Conservation (phyloP, 2,113 vertebrate genomes). For the Antennarius striatus region DNA sequence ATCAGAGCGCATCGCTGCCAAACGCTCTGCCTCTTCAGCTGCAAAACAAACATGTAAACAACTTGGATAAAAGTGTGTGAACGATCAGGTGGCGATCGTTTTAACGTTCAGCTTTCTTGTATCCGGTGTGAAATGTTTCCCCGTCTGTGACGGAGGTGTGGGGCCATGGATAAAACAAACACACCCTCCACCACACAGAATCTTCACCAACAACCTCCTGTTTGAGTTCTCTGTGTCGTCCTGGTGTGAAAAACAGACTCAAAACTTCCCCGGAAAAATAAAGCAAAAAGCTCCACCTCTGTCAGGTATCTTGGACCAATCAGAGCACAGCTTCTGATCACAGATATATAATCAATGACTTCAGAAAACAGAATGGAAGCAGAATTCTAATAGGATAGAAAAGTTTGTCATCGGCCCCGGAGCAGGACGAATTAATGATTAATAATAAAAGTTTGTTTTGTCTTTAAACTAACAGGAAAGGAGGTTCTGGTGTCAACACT, state of each 20-base stretch:
- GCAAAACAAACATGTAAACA: constrained; percentile 18
- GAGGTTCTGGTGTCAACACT: too few relatives aligned
- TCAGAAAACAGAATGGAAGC: too few relatives aligned
- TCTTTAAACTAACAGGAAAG: too few relatives aligned
- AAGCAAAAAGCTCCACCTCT: not conserved
- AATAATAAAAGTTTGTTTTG: too few relatives aligned
- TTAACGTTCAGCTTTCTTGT: too few relatives aligned
- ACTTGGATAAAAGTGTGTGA: not conserved
- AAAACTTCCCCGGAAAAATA: constrained; percentile 6
- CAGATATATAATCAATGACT: too few relatives aligned
- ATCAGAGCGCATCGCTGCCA: constrained; percentile 97
- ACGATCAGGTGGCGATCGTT: not conserved
- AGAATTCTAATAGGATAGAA: too few relatives aligned
- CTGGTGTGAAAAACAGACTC: constrained; percentile 17
- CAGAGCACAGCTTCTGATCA: too few relatives aligned
- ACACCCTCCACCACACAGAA: constrained; percentile 12
- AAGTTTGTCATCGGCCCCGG: too few relatives aligned
- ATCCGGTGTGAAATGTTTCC: too few relatives aligned
- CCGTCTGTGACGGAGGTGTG: not conserved
- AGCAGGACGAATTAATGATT: too few relatives aligned
- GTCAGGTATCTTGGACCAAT: too few relatives aligned
- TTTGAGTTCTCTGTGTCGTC: constrained; percentile 8
- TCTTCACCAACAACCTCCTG: constrained; percentile 30
- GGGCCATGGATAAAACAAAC: not conserved
- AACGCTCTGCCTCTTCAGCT: constrained; percentile 96